phyloP scores from a whole-genome alignment of 2,888 invertebrate genomes.

The Galerucella nymphaeae region DNA sequence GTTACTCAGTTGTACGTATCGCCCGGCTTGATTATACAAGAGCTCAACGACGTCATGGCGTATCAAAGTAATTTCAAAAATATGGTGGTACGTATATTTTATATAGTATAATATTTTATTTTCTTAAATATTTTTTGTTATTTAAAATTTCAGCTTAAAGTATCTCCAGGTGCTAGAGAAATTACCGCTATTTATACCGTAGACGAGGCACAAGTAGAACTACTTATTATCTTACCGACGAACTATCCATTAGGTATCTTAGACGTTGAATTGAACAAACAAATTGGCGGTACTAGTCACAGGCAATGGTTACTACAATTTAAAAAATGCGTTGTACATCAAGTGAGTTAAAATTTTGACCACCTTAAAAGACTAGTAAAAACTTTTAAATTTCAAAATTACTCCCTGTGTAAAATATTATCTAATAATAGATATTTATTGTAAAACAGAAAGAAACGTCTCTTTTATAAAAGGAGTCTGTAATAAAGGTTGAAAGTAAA shows the following conservation, averaged over 20 bases:
- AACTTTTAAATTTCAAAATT: too few relatives aligned
- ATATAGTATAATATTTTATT: background rate
- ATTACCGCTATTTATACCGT: slow-evolving; percentile 84
- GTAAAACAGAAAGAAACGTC: too few relatives aligned
- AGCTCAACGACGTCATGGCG: slow-evolving; percentile 71
- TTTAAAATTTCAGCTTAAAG: slow-evolving; percentile 71
- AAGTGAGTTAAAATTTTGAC: slow-evolving; percentile 70
- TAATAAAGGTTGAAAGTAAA: too few relatives aligned
- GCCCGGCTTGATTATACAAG: slow-evolving; percentile 73
- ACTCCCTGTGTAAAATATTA: too few relatives aligned
- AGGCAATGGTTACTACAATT: slow-evolving; percentile 85
- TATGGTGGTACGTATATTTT: slow-evolving; percentile 69
- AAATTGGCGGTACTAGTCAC: slow-evolving; percentile 76
- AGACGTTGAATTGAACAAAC: slow-evolving; percentile 75
- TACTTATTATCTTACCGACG: slow-evolving; percentile 79
- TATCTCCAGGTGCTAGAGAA: slow-evolving; percentile 79
- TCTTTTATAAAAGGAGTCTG: too few relatives aligned
- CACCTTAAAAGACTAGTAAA: too few relatives aligned
- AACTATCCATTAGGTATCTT: slow-evolving; percentile 89
- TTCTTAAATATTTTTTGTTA: slow-evolving; percentile 7
- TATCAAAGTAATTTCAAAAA: slow-evolving; percentile 71
- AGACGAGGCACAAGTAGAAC: slow-evolving; percentile 84
- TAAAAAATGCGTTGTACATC: slow-evolving; percentile 86
- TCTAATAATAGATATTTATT: too few relatives aligned
- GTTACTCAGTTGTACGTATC: slow-evolving; percentile 77